Percentiles rank a stretch among this genome's conserved stretches.
Conservation (phyloP, 2,797 vertebrate genomes). For the Carduelis carduelis region DNA sequence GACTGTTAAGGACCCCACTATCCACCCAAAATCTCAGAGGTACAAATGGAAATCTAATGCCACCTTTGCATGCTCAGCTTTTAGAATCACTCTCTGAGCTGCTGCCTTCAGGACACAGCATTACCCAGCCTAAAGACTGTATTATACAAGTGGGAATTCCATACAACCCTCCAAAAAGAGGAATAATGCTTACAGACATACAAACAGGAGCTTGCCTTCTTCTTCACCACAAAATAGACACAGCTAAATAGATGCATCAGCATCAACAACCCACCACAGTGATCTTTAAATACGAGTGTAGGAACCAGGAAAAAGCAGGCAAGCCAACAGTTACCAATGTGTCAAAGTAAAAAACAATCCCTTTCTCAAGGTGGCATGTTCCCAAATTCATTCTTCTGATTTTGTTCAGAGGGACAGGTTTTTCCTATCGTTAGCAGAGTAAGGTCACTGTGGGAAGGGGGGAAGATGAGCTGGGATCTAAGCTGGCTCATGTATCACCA, state of each 20-base stretch:
- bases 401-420: background rate
- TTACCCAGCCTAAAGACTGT: background rate
- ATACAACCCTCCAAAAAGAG: background rate
- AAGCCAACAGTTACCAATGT: background rate
- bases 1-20: background rate
- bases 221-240: background rate
- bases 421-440: background rate
- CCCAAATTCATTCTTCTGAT: background rate
- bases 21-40: background rate
- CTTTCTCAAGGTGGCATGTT: background rate
- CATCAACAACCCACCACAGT: background rate
- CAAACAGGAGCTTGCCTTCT: background rate
- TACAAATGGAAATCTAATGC: background rate
- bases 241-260: background rate
- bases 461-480: background rate
- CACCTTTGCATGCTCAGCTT: background rate
- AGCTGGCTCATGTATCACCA: background rate
- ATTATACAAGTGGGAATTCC: background rate
- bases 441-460: accelerated
- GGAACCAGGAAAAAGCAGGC: background rate
- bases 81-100: background rate
- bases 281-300: background rate
- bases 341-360: background rate
- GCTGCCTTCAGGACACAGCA: background rate
- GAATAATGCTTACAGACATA: accelerated